These are phyloP conservation scores for Chloebia gouldiae DNA, from an alignment of 2,113 vertebrate species.

Conservation along the genomic window DNA sequence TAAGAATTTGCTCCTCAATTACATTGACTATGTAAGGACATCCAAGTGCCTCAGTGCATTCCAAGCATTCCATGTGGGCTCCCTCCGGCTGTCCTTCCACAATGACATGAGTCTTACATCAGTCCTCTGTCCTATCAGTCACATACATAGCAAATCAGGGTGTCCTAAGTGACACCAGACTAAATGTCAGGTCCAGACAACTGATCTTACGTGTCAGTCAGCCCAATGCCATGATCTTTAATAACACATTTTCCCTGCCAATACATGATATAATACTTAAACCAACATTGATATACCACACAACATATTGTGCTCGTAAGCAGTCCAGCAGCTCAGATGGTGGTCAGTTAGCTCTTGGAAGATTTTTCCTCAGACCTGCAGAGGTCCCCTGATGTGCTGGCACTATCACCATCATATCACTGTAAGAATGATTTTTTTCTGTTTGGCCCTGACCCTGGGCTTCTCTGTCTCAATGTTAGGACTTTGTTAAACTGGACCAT, in stretches of 20 bases:
- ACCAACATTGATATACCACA: neutral
- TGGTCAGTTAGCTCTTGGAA: neutral
- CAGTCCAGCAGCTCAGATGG: neutral
- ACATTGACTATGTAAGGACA: neutral
- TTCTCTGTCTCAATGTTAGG: neutral
- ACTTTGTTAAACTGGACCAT: neutral
- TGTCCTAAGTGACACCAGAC: neutral
- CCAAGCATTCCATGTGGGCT: neutral
- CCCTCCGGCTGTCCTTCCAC: neutral
- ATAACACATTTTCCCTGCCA: neutral
- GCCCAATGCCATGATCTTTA: fast-evolving
- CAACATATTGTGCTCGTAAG: neutral
- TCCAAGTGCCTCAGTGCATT: neutral
- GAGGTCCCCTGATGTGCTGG: neutral
- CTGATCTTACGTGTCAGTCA: neutral
- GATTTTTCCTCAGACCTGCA: neutral
- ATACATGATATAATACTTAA: neutral
- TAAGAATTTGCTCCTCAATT: neutral
- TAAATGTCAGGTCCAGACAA: neutral
- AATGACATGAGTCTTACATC: fast-evolving
- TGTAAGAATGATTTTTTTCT: neutral
- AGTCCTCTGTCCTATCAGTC: neutral
- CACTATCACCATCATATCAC: neutral
- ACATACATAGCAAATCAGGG: neutral
- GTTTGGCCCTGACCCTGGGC: neutral